Evolutionary conservation across 2,888 invertebrate species (phyloP).

Genomic region (Scotopteryx bipunctaria): DNA sequence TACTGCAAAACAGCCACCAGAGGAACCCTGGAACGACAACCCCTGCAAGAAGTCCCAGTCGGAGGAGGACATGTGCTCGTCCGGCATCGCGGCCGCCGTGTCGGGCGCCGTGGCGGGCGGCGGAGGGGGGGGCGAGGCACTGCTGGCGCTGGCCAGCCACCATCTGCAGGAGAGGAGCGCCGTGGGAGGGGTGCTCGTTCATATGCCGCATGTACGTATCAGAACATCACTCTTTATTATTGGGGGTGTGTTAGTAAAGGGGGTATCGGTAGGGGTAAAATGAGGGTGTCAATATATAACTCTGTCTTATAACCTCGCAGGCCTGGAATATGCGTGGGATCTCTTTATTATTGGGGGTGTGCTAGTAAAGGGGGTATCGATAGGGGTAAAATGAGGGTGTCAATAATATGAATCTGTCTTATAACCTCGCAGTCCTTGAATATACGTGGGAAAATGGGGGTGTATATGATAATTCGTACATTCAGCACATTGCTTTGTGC

Average conservation of each 20-base stretch:
- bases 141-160: conserved; percentile 51
- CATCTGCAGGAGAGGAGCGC: conserved; percentile 85
- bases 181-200: conserved; percentile 94
- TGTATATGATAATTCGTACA: too few species aligned
- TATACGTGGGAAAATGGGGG: too few species aligned
- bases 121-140: conserved; percentile 53
- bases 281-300: not conserved
- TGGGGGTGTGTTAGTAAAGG: not conserved
- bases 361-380: too few species aligned
- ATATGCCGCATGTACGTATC: conserved; percentile 94
- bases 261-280: not conserved
- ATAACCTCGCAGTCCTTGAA: too few species aligned
- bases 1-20: conserved; percentile 45
- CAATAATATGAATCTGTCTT: too few species aligned
- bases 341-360: too few species aligned
- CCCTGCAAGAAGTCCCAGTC: conserved; percentile 84
- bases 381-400: too few species aligned
- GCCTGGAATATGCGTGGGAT: too few species aligned
- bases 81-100: conserved; percentile 22
- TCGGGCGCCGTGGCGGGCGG: conserved; percentile 53
- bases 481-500: too few species aligned
- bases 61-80: conserved; percentile 80
- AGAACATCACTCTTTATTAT: not conserved
- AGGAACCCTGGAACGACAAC: conserved; percentile 86
- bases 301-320: too few species aligned